These are phyloP conservation scores for Oceanodroma tethys DNA, from an alignment of 2,113 vertebrate species.

Conservation along the genomic window DNA sequence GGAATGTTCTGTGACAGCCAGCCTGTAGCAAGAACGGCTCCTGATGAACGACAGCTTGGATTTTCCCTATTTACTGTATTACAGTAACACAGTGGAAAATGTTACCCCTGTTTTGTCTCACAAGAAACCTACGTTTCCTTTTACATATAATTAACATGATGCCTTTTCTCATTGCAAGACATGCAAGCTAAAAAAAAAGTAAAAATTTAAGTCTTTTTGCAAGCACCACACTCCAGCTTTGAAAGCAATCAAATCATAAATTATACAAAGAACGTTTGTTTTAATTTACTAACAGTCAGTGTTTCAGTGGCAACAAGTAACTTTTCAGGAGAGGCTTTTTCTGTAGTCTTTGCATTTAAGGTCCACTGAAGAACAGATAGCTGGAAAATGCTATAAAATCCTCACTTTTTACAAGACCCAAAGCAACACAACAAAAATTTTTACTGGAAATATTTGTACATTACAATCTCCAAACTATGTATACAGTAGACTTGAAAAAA, in stretches of 20 bases:
- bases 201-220: not conserved
- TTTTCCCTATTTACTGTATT: not conserved
- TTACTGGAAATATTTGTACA: not conserved
- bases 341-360: not conserved
- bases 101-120: not conserved
- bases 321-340: not conserved
- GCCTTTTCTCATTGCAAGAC: not conserved
- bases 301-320: not conserved
- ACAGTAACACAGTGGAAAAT: not conserved
- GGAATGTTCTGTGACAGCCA: not conserved
- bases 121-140: not conserved
- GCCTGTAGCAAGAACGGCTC: not conserved
- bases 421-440: not conserved
- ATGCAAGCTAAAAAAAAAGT: not conserved
- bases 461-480: not conserved
- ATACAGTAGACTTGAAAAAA: not conserved
- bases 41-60: not conserved
- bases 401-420: not conserved
- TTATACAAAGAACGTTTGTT: not conserved
- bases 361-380: not conserved
- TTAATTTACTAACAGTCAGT: not conserved
- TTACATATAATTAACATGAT: not conserved
- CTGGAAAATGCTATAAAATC: not conserved
- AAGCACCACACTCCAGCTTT: not conserved
- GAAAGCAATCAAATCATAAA: not conserved